These are phyloP conservation scores for Coluber constrictor DNA, from an alignment of 2,797 vertebrate species.

Conservation along the genomic window DNA sequence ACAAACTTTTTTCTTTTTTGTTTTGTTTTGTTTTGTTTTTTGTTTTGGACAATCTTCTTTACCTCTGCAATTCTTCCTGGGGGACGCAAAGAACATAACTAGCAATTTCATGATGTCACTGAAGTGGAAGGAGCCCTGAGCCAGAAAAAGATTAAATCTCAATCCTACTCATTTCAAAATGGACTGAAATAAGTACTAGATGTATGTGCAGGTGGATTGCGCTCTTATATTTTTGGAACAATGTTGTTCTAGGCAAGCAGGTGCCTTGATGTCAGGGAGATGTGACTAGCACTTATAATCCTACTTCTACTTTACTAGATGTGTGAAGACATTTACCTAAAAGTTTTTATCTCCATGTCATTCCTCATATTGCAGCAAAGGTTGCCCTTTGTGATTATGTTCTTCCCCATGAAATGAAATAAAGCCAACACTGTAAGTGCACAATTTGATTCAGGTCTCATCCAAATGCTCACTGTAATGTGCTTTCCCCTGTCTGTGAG, in stretches of 20 bases:
- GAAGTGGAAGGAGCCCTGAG: not conserved
- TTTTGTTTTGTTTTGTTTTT: not conserved
- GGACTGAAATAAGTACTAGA: not conserved
- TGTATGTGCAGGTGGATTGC: not conserved
- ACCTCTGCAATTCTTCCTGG: not conserved
- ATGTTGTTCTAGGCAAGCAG: not conserved
- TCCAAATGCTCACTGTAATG: not conserved
- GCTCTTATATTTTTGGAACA: not conserved
- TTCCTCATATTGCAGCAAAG: not conserved
- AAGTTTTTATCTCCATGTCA: not conserved
- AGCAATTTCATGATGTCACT: not conserved
- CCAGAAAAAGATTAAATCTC: not conserved
- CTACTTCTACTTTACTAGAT: not conserved
- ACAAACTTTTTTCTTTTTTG: not conserved
- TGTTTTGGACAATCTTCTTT: not conserved
- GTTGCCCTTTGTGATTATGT: not conserved
- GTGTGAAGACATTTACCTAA: not conserved
- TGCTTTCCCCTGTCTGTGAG: not conserved
- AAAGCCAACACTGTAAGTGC: not conserved
- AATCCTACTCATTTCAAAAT: not conserved
- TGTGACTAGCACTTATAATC: too few relatives aligned
- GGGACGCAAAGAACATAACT: not conserved
- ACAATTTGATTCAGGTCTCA: not conserved
- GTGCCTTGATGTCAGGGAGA: not conserved
- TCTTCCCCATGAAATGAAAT: not conserved